Base-by-base conservation (phyloP, 2,797 vertebrate species). In the Leptodactylus fallax region DNA sequence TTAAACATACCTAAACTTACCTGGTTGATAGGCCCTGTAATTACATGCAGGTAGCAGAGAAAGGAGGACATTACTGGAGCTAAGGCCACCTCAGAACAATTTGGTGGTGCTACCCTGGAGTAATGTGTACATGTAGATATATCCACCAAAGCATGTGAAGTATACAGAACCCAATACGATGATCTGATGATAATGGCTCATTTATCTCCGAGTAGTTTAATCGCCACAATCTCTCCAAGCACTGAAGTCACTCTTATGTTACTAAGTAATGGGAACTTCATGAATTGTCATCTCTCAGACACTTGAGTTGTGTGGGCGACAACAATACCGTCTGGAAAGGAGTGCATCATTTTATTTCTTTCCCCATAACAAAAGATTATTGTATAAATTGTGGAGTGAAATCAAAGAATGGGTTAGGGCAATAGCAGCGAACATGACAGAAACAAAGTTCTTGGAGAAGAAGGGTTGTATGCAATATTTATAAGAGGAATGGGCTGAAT, bases 241-340 rank as follows among this genome's bases (percentile, higher is more conserved):
- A 36, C 25, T 79, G 78, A 56, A 79, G 78, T 36, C 23, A 56
- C 49, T 79, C 77, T 8, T 7, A 74, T 19, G n/a, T 82, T 82
- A 67, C 63, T 10, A 7, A 53, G 49, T 55, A 71, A 36, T 83
- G 81, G 65, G 63, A 71, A 69, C 47, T 83, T 51, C 63, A 45
- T 77, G 86, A 87, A 67, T 87, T 81, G 83, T 85, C 79, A 84
- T 84, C 58, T 85, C 9, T 51, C 45, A 85, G 77, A 63, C 55
- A 23, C 56, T 85, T 53, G 61, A 88, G 76, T 27, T 80, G 77
- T 79, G 81, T 55, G 77, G 81, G 81, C 25, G 82, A 88, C 36
- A 53, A 78, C 56, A 87, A 83, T 79, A 47, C 72, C 55, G 76
- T 88, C 77, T 80, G 25, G 45, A 74, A 27, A 58, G 71, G 36